Evolutionary conservation across 2,888 invertebrate genomes (phyloP).

Genomic region (Idaea biselata): DNA sequence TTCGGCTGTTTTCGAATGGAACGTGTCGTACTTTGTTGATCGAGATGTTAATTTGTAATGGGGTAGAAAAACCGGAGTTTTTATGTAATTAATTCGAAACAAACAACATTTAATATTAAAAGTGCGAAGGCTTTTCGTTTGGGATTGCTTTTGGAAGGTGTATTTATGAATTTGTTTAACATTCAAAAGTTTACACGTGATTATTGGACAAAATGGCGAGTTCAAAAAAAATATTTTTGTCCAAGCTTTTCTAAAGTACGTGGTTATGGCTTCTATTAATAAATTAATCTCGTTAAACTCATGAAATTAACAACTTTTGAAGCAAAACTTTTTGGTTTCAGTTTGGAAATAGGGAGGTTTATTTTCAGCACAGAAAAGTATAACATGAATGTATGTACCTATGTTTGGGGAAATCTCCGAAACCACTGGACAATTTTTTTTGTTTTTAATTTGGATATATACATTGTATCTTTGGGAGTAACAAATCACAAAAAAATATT

Average conservation of each 20-base stretch:
- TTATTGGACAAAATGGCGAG: background rate
- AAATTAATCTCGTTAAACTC: background rate
- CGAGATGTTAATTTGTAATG: conserved; percentile 1
- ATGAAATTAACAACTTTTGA: background rate
- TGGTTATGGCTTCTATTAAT: background rate
- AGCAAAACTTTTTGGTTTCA: background rate
- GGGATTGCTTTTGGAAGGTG: background rate
- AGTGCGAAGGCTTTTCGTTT: background rate
- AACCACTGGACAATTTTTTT: no score
- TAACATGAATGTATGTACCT: no score
- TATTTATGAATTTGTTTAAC: background rate
- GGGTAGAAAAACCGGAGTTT: background rate
- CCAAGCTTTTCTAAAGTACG: background rate
- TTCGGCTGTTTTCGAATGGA: background rate
- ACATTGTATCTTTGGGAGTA: no score
- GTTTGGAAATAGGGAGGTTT: background rate
- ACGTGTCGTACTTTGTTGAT: background rate
- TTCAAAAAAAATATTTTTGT: background rate
- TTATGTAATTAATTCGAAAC: conserved; percentile 1
- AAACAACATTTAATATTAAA: conserved; percentile 1
- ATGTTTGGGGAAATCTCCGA: no score
- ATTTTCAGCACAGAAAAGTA: background rate
- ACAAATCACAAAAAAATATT: no score
- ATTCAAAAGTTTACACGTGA: background rate
- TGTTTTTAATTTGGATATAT: no score